These are phyloP conservation scores for Macrophya alboannulata DNA, from an alignment of 2,888 invertebrate genomes.

Conservation along the genomic window DNA sequence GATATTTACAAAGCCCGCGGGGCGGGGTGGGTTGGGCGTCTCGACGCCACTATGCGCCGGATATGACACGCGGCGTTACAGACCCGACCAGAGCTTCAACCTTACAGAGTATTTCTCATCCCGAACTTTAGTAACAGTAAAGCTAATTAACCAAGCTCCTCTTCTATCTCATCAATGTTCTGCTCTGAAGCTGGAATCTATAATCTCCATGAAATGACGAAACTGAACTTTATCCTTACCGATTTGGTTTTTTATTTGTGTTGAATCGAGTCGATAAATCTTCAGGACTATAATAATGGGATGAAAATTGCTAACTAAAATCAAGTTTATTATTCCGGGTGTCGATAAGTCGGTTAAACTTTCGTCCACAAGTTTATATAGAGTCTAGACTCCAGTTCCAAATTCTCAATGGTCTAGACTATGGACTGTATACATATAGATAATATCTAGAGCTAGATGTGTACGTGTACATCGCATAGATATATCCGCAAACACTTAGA, in stretches of 20 bases:
- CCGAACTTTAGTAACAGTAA: neutral
- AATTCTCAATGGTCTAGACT: neutral
- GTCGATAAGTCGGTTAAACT: neutral
- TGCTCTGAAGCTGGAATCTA: neutral
- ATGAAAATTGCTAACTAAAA: neutral
- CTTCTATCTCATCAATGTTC: constrained; percentile 6
- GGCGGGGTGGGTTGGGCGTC: neutral
- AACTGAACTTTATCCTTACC: neutral
- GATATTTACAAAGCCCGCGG: constrained; percentile 40
- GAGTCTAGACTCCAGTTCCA: neutral
- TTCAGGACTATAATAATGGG: neutral
- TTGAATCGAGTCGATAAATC: neutral
- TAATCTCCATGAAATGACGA: neutral
- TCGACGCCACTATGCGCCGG: constrained; percentile 35
- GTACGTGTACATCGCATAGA: neutral
- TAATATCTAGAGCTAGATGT: neutral
- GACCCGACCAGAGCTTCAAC: constrained; percentile 22
- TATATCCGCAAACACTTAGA: neutral
- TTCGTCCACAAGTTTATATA: neutral
- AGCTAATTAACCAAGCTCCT: constrained; percentile 36
- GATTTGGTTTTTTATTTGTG: neutral
- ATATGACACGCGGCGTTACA: constrained; percentile 43
- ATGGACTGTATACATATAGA: neutral
- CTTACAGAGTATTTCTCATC: constrained; percentile 22
- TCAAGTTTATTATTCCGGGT: constrained; percentile 28